Conservation (phyloP, 1,140 invertebrate genomes). For the Tetraneura akinire region DNA sequence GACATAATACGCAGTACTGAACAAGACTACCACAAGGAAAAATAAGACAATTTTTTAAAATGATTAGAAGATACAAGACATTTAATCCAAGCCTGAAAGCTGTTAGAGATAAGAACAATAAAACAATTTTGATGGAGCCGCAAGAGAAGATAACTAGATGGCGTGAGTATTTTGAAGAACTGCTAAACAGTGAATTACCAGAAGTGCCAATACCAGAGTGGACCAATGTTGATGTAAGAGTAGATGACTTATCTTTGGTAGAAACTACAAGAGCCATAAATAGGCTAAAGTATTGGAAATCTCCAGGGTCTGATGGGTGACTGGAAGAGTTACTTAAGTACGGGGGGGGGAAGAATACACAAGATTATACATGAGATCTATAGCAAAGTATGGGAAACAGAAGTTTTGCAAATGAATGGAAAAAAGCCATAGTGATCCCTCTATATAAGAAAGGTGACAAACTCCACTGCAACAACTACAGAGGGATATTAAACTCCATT, state of each 20-base stretch:
- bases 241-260: no score
- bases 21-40: constrained; percentile 1
- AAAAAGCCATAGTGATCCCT: no score
- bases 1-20: neutral
- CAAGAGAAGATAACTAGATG: constrained; percentile 6
- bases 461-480: constrained; percentile 53
- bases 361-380: no score
- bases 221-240: no score
- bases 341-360: no score
- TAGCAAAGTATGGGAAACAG: no score
- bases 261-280: no score
- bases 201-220: neutral
- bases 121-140: neutral
- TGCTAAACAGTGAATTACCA: constrained; percentile 10
- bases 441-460: constrained; percentile 8
- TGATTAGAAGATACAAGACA: neutral
- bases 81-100: neutral
- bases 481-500: constrained; percentile 53
- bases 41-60: neutral
- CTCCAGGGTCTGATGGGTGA: no score
- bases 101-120: neutral
- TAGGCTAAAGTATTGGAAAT: no score
- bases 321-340: no score
- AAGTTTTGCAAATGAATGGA: no score
- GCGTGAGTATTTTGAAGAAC: constrained; percentile 23